Conservation (phyloP, 2,797 vertebrate genomes). For the Octomys mimax region DNA sequence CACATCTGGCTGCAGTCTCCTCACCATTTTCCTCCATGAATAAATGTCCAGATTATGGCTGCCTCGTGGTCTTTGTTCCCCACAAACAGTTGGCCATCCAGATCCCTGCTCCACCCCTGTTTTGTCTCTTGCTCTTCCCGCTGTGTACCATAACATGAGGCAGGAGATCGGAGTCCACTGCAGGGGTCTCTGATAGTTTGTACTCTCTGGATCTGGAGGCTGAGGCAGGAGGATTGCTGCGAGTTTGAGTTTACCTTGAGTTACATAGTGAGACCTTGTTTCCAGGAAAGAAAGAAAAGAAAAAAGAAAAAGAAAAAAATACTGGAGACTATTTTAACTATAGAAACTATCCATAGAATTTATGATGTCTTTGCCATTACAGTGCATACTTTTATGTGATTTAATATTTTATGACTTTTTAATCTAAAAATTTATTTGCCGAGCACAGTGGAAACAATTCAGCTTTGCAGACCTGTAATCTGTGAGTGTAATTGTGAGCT, state of each 20-base stretch:
- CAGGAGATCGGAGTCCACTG: not conserved
- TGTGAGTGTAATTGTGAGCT: slow-evolving; percentile 39
- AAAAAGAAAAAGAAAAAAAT: not conserved
- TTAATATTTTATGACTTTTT: slow-evolving; percentile 52
- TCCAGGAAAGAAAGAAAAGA: not conserved
- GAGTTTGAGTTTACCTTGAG: not conserved
- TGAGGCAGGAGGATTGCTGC: not conserved
- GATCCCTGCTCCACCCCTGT: not conserved
- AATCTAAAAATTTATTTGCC: slow-evolving; percentile 57
- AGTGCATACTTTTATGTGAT: slow-evolving; percentile 28
- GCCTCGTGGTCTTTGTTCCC: not conserved
- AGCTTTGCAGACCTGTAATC: slow-evolving; percentile 25
- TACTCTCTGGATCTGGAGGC: not conserved
- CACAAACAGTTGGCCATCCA: not conserved
- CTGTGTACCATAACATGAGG: not conserved
- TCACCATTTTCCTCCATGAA: not conserved
- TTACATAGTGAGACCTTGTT: not conserved
- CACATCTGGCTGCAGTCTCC: not conserved
- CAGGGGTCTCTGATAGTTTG: not conserved
- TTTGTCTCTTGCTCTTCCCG: not conserved
- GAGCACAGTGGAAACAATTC: not conserved
- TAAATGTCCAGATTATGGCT: not conserved
- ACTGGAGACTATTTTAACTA: not conserved
- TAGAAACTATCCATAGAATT: slow-evolving; percentile 11
- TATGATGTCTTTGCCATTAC: not conserved